These are phyloP conservation scores for Bothrops jararaca DNA, from an alignment of 2,113 vertebrate genomes.

Conservation along the genomic window DNA sequence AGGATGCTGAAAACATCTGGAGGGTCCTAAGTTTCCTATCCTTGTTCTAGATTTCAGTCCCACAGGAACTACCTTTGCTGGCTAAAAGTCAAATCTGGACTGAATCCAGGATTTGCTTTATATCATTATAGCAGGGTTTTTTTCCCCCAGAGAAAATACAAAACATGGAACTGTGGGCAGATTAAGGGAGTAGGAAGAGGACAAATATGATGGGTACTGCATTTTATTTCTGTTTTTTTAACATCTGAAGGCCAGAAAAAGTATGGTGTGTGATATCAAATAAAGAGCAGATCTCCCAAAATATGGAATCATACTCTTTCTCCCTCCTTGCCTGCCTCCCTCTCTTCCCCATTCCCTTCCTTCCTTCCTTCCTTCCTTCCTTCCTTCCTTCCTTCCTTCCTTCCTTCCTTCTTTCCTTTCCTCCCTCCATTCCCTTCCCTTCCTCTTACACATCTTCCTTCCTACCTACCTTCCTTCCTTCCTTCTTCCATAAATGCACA, in stretches of 20 bases:
- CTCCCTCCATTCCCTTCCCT: too few species aligned
- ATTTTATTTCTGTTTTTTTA: neutral
- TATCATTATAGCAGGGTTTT: neutral
- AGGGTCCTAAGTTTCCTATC: neutral
- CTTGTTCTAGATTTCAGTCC: neutral
- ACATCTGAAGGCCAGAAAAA: neutral
- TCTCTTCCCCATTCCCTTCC: neutral
- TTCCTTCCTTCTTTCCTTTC: too few species aligned
- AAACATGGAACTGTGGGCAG: neutral
- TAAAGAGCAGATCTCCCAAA: neutral
- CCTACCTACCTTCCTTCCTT: neutral
- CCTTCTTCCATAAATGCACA: neutral
- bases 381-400: too few species aligned
- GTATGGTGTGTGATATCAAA: neutral
- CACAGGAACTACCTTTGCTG: neutral
- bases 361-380: too few species aligned
- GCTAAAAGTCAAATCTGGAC: neutral
- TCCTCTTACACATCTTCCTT: neutral
- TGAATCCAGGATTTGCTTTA: neutral
- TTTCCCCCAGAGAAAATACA: neutral
- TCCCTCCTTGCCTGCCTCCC: rapidly evolving
- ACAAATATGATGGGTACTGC: neutral
- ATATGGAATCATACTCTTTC: neutral
- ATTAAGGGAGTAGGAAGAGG: neutral
- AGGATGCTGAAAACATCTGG: neutral